Evolutionary conservation across 2,113 vertebrate genomes (phyloP).

Genomic region (Recurvirostra avosetta): DNA sequence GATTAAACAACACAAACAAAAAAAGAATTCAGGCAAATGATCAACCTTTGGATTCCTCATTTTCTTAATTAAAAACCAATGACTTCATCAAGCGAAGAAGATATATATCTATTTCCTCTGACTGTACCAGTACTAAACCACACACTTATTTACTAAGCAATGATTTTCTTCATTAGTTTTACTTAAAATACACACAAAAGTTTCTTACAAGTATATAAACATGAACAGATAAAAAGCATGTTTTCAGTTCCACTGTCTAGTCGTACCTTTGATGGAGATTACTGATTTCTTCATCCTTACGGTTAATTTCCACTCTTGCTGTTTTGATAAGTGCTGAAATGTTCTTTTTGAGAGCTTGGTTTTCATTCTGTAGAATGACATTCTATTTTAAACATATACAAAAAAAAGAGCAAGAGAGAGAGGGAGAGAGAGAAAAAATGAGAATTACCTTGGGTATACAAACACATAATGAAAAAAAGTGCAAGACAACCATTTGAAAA

Average conservation of each 20-base stretch:
- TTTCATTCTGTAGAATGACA: constrained; percentile 84
- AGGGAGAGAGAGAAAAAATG: not conserved
- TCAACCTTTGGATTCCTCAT: not conserved
- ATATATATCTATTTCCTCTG: not conserved
- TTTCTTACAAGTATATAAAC: not conserved
- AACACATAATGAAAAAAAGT: not conserved
- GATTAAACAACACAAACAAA: not conserved
- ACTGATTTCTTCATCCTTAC: constrained; percentile 93
- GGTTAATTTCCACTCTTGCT: constrained; percentile 88
- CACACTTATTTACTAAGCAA: not conserved
- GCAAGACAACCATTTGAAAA: not conserved
- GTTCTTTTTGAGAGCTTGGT: constrained; percentile 90
- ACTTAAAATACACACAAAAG: not conserved
- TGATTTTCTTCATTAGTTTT: not conserved
- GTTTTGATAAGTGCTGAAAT: constrained; percentile 94
- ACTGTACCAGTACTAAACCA: not conserved
- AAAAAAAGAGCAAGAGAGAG: not conserved
- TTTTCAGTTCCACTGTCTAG: not conserved
- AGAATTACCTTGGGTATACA: not conserved
- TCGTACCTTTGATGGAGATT: constrained; percentile 84
- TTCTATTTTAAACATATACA: constrained; percentile 74
- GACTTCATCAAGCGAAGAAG: not conserved
- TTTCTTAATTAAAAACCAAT: not conserved
- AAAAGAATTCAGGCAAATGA: not conserved
- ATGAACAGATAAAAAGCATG: not conserved